Base-by-base conservation (phyloP, 2,797 vertebrate species). In the Merluccius polli region DNA sequence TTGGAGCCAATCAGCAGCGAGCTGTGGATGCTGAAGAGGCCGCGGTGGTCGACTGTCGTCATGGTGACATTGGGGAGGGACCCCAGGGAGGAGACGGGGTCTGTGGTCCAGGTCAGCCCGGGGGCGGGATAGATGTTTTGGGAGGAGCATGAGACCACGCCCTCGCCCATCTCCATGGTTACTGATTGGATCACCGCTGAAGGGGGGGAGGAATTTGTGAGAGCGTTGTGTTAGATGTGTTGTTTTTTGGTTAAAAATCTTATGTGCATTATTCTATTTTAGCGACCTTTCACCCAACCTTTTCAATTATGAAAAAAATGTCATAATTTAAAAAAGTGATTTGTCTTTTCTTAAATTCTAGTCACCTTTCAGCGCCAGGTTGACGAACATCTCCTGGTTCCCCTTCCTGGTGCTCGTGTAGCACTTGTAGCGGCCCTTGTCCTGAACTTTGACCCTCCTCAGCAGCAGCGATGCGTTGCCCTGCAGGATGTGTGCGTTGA, bases 401-500 rank as follows among this genome's bases (percentile, higher is more conserved):
- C 41, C 67, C 82, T 86, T 84, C 1, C 32, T 44, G 48, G 94
- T 96, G 89, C 93, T 95, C 4, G 93, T 93, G 15, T 95, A 97
- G 83, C 95, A 98, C 32, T 72, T 84, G 6, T 96, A 98, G 78
- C 30, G 78, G 69, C 94, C 94, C 82, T 91, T 88, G 78, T 96
- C 95, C 78, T 87, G 84, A 81, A 95, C 77, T 30, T 89, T 93
- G 78, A 95, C 82, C 79, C 87, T 92, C 79, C 76, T 91, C 71
- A 97, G 88, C 77, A 88, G 91, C 71, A 98, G 91, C 29, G 95
- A 96, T 9, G 95, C 95, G 21, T 96, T 96, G 79, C 95, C 95
- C 16, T 83, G 77, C 27, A 85, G 74, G 77, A 96, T 94, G 78
- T 95, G 90, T 13, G 84, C 73, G 2, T 92, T 92, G 79, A 96